Evolutionary conservation across 1,140 invertebrate genomes (phyloP).

Genomic region (Phortica variegata): DNA sequence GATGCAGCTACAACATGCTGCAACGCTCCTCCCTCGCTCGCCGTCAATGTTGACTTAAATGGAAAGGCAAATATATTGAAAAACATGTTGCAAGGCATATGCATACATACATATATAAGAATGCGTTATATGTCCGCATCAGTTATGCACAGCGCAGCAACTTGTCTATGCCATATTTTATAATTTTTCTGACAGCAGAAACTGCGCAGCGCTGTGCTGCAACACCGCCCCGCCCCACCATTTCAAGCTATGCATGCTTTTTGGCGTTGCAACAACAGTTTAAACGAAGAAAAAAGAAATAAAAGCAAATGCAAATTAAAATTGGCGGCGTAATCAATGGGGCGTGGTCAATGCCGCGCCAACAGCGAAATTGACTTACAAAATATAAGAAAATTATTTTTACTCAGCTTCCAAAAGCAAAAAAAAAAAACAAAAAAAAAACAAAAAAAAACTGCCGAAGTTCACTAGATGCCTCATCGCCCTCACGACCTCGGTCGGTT

Average conservation of each 20-base stretch:
- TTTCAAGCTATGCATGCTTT: slow-evolving; percentile 40
- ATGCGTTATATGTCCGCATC: no score
- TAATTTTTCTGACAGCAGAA: slow-evolving; percentile 16
- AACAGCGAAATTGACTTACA: background rate
- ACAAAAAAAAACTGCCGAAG: no score
- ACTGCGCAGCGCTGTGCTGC: no score
- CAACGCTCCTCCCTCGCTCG: no score
- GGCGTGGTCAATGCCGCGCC: slow-evolving; percentile 23
- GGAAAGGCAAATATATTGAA: no score
- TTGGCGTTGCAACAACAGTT: slow-evolving; percentile 43
- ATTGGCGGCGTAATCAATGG: slow-evolving; percentile 18
- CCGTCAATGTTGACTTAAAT: no score
- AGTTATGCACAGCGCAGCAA: background rate
- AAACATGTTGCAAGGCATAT: no score
- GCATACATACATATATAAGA: no score
- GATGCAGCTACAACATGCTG: no score
- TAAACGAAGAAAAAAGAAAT: slow-evolving; percentile 13
- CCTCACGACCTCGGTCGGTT: no score
- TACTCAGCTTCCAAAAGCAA: slow-evolving; percentile 11
- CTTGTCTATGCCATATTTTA: slow-evolving; percentile 11
- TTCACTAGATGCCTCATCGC: no score
- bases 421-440: background rate
- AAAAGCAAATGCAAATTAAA: slow-evolving; percentile 11
- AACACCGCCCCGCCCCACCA: no score
- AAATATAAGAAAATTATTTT: slow-evolving; percentile 44